Percentiles rank a stretch among this genome's conserved stretches.
Evolutionary conservation across 2,113 vertebrate genomes (phyloP).

Genomic region (Scophthalmus maximus): DNA sequence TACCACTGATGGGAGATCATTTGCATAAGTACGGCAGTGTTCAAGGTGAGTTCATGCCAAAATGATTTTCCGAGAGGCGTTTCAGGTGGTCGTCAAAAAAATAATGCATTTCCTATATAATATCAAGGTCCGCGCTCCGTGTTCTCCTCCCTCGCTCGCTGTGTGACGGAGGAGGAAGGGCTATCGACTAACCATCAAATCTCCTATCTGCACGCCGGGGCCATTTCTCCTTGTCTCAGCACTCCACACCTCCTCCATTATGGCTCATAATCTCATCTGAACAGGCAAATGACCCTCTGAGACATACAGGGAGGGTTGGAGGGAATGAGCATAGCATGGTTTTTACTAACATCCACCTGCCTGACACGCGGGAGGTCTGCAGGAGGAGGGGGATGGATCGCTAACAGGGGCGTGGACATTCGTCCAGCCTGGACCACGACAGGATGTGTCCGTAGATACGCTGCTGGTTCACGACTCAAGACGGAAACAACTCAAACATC

Average conservation of each 20-base stretch:
- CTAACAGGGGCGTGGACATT: background rate
- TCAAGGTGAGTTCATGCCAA: slow-evolving; percentile 80
- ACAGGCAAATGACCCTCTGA: slow-evolving; percentile 81
- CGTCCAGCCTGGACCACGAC: too few relatives aligned
- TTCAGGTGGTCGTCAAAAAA: slow-evolving; percentile 80
- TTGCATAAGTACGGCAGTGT: slow-evolving; percentile 75
- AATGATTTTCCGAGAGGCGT: slow-evolving; percentile 71
- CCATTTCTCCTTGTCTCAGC: slow-evolving; percentile 86
- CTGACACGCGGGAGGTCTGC: background rate
- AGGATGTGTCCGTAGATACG: too few relatives aligned
- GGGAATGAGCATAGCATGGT: slow-evolving; percentile 19
- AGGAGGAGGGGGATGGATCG: slow-evolving; percentile 2
- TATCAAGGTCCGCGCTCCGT: slow-evolving; percentile 77
- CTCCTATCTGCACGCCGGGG: slow-evolving; percentile 74
- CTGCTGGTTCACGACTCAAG: too few relatives aligned
- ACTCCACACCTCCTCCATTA: slow-evolving; percentile 84
- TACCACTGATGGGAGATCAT: slow-evolving; percentile 74
- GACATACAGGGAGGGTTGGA: slow-evolving; percentile 32
- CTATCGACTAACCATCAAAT: slow-evolving; percentile 86
- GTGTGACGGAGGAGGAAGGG: slow-evolving; percentile 62
- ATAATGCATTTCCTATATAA: slow-evolving; percentile 82
- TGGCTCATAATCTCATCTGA: slow-evolving; percentile 84
- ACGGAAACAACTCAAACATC: too few relatives aligned
- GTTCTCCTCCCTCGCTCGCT: slow-evolving; percentile 42
- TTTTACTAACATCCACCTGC: slow-evolving; percentile 47